Percentiles rank a stretch among this genome's conserved stretches.
Evolutionary conservation across 2,797 vertebrate genomes (phyloP).

Genomic region (Eremophila alpestris): DNA sequence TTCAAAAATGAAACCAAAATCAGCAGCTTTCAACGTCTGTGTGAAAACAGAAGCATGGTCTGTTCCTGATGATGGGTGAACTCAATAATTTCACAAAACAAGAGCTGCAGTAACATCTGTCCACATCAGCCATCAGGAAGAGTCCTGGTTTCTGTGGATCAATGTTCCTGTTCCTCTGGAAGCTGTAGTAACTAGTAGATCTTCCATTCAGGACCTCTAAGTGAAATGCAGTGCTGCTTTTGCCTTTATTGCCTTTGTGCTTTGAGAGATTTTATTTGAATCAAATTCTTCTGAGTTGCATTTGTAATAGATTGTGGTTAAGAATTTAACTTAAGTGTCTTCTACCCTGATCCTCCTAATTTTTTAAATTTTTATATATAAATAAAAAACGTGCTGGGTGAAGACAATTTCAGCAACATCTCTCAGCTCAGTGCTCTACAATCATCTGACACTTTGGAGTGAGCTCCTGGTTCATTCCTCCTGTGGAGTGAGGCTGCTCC

Average conservation of each 20-base stretch:
- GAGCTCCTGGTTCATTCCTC: background rate
- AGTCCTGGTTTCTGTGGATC: background rate
- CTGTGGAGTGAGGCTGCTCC: background rate
- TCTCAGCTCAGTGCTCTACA: background rate
- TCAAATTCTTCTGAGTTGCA: background rate
- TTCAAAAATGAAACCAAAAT: background rate
- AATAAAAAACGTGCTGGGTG: accelerated
- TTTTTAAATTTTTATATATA: too few species aligned
- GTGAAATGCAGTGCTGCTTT: background rate
- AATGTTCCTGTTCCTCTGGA: background rate
- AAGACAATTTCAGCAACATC: background rate
- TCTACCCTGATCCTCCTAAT: background rate
- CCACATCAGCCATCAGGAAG: background rate
- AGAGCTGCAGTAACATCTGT: background rate
- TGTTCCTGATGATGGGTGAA: background rate
- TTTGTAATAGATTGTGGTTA: background rate
- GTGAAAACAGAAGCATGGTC: background rate
- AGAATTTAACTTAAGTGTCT: background rate
- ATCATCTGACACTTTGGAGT: background rate
- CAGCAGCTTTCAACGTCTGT: background rate
- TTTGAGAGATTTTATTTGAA: background rate
- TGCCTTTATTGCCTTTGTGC: background rate
- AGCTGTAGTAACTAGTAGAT: background rate
- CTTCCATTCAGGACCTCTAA: background rate
- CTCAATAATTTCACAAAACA: too few species aligned